Conservation (phyloP, 2,888 invertebrate species). For the Lordiphosa fenestrarum region DNA sequence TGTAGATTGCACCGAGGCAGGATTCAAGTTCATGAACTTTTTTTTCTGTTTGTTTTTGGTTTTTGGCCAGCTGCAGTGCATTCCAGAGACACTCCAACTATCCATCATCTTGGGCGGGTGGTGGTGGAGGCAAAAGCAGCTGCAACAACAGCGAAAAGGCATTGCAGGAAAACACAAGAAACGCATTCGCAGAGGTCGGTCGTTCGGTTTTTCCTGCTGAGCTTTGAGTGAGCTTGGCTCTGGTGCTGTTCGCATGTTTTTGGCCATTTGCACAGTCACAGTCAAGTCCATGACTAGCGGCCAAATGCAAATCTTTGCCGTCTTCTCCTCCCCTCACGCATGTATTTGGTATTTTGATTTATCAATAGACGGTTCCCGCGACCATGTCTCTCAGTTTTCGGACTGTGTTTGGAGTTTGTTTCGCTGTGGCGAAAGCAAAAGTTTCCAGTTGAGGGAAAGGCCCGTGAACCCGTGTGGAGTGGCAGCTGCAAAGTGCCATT, state of each 20-base stretch:
- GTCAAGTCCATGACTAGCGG: slow-evolving; percentile 47
- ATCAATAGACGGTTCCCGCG: slow-evolving; percentile 56
- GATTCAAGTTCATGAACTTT: slow-evolving; percentile 52
- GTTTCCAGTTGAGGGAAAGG: slow-evolving; percentile 59
- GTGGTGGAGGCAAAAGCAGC: slow-evolving; percentile 8
- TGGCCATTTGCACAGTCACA: slow-evolving; percentile 53
- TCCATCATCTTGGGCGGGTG: slow-evolving; percentile 55
- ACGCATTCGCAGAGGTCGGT: slow-evolving; percentile 63
- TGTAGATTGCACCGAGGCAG: slow-evolving; percentile 14
- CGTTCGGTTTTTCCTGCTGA: slow-evolving; percentile 20
- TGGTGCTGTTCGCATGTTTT: slow-evolving; percentile 60
- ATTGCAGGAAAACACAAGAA: slow-evolving; percentile 63
- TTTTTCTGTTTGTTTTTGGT: slow-evolving; percentile 26
- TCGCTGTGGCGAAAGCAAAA: slow-evolving; percentile 67
- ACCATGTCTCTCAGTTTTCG: slow-evolving; percentile 5
- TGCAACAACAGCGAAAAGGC: slow-evolving; percentile 54
- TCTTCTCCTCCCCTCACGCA: slow-evolving; percentile 41
- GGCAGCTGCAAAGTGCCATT: slow-evolving; percentile 47
- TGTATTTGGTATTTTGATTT: slow-evolving; percentile 68
- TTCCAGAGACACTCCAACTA: slow-evolving; percentile 30
- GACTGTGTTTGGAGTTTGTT: slow-evolving; percentile 9
- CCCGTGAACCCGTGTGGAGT: slow-evolving; percentile 34
- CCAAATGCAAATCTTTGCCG: slow-evolving; percentile 65
- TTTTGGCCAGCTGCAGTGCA: slow-evolving; percentile 16
- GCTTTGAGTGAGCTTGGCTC: slow-evolving; percentile 30